These are phyloP conservation scores for Clytia hemisphaerica DNA, from an alignment of 30 jellyfish, hydroid and myxozoan species.

Conservation along the genomic window DNA sequence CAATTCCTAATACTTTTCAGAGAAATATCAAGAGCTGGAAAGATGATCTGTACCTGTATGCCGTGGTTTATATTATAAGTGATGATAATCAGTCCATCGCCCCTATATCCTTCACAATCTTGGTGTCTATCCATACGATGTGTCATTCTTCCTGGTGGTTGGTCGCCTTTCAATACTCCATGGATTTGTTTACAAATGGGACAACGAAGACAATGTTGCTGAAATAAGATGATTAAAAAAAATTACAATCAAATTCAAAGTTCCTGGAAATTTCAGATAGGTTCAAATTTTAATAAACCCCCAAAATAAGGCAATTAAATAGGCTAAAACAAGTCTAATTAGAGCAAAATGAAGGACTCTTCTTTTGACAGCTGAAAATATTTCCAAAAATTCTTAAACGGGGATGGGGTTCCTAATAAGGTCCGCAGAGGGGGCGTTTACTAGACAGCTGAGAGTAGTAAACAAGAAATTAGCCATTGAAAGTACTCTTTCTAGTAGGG, in stretches of 20 bases:
- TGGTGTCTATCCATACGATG: constrained; percentile 4
- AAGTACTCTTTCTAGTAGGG: no score
- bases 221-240: neutral
- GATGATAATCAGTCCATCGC: constrained; percentile 46
- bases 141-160: constrained; percentile 58
- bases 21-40: no score
- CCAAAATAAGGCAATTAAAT: no score
- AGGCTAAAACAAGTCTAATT: no score
- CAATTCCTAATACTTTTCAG: no score
- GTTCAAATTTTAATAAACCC: neutral
- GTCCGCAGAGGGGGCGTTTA: no score
- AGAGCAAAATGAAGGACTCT: no score
- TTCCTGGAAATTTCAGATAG: neutral
- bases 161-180: constrained; percentile 51
- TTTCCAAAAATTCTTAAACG: no score
- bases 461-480: no score
- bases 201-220: constrained; percentile 59
- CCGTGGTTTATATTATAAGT: constrained; percentile 47
- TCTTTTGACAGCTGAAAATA: no score
- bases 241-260: neutral
- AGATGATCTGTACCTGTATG: constrained; percentile 29
- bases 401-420: no score
- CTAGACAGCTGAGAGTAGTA: neutral
- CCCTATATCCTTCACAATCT: constrained; percentile 36
- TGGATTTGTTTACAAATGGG: constrained; percentile 55